phyloP scores from a whole-genome alignment of 2,888 invertebrate species.

The Folsomia candida region DNA sequence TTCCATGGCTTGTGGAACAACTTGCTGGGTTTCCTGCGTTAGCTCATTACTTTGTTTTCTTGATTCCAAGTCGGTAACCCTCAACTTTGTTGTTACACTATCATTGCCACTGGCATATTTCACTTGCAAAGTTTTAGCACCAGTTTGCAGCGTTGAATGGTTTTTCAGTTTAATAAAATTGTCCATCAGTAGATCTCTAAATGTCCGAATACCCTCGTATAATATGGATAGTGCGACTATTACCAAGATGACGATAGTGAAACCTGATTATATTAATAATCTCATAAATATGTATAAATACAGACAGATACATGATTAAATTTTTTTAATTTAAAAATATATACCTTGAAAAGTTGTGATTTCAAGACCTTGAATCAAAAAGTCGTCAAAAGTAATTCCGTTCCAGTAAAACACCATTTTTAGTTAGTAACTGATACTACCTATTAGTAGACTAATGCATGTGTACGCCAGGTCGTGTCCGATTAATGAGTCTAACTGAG shows the following conservation, averaged over 20 bases:
- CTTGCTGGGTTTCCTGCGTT: no score
- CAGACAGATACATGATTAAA: not conserved
- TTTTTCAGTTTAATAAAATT: not conserved
- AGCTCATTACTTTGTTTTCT: not conserved
- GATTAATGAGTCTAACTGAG: no score
- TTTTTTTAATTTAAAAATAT: not conserved
- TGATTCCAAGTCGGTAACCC: no score
- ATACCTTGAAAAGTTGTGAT: slow-evolving; percentile 25
- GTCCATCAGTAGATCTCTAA: not conserved
- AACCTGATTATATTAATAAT: not conserved
- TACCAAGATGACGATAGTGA: not conserved
- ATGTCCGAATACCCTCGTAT: slow-evolving; percentile 1
- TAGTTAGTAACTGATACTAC: no score
- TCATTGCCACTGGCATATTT: not conserved
- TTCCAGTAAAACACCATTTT: slow-evolving; percentile 23
- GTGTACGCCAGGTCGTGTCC: no score
- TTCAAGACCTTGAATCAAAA: slow-evolving; percentile 24
- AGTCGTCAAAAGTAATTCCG: slow-evolving; percentile 25
- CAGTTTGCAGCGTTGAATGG: not conserved
- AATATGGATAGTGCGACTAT: not conserved
- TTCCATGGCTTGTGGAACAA: not conserved
- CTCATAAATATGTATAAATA: no score
- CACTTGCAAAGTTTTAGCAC: not conserved
- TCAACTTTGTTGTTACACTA: not conserved
- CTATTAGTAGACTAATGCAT: no score